Percentiles rank a stretch among this genome's conserved stretches.
Evolutionary conservation across 2,888 invertebrate genomes (phyloP).

Genomic region (Hecatera dysodea): DNA sequence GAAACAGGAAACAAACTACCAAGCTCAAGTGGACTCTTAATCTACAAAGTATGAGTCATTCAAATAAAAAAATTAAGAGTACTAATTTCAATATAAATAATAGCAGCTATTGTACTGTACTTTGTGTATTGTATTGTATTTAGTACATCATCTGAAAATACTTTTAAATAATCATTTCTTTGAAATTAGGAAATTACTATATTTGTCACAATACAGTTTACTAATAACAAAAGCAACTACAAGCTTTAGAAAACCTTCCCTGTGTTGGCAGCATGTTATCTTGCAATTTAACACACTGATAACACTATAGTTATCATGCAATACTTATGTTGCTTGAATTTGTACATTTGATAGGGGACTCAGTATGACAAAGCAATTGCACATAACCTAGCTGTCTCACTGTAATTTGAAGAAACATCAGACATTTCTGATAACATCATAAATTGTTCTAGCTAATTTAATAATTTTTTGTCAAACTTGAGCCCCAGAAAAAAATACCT

Average conservation of each 20-base stretch:
- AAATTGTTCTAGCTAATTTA: neutral
- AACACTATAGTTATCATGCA: slow-evolving; percentile 50
- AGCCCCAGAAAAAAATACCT: neutral
- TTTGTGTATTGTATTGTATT: neutral
- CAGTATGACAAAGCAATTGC: slow-evolving; percentile 29
- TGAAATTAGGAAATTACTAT: slow-evolving; percentile 16
- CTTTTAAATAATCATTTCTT: neutral
- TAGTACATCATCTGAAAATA: neutral
- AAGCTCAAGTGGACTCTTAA: slow-evolving; percentile 27
- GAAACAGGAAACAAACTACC: slow-evolving; percentile 41
- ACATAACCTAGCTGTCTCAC: slow-evolving; percentile 3
- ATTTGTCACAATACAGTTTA: slow-evolving; percentile 4
- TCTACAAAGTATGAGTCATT: slow-evolving; percentile 39
- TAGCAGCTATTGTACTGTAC: slow-evolving; percentile 1
- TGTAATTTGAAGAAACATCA: slow-evolving; percentile 20
- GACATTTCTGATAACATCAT: neutral
- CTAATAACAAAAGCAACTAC: slow-evolving; percentile 18
- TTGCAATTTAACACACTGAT: slow-evolving; percentile 62
- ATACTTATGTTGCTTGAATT: slow-evolving; percentile 24
- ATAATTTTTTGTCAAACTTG: neutral
- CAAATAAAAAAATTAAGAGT: slow-evolving; percentile 18
- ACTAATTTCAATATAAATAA: slow-evolving; percentile 2
- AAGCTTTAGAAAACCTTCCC: slow-evolving; percentile 40
- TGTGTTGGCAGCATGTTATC: slow-evolving; percentile 47
- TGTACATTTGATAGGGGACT: slow-evolving; percentile 21